These are phyloP conservation scores for Sepiola atlantica DNA, from an alignment of 2,888 invertebrate species.

Conservation along the genomic window DNA sequence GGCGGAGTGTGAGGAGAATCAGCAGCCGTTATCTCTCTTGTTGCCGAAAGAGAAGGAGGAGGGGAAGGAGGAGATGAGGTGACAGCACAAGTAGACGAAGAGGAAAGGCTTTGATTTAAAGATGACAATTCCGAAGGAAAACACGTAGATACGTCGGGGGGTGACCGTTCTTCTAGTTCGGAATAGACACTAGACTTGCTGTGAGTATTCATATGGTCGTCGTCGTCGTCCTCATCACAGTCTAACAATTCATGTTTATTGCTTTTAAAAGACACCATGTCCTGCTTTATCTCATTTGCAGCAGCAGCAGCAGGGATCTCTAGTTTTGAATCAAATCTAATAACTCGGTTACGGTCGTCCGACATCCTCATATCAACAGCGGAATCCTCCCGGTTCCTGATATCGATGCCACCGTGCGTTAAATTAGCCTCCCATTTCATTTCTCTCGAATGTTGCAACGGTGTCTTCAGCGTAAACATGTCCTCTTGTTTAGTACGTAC, in stretches of 20 bases:
- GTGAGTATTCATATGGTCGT: no score
- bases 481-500: slow-evolving; percentile 23
- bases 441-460: not conserved
- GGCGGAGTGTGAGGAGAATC: slow-evolving; percentile 40
- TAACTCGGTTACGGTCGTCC: not conserved
- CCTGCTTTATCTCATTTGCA: slow-evolving; percentile 33
- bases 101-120: slow-evolving; percentile 37
- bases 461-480: not conserved
- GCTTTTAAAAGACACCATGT: slow-evolving; percentile 45
- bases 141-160: not conserved
- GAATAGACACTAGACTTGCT: not conserved
- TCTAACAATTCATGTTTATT: slow-evolving; percentile 44
- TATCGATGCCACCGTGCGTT: not conserved
- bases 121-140: slow-evolving; percentile 14
- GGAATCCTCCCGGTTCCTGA: not conserved
- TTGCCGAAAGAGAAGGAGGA: not conserved
- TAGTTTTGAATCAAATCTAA: slow-evolving; percentile 33
- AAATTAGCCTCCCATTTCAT: slow-evolving; percentile 33
- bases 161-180: not conserved
- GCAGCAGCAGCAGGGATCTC: not conserved
- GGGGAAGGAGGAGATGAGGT: slow-evolving; percentile 23
- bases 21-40: slow-evolving; percentile 34
- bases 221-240: not conserved
- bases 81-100: slow-evolving; percentile 32
- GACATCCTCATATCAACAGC: slow-evolving; percentile 20